These are phyloP conservation scores for Forbesichthys papilliferus DNA, from an alignment of 2,113 vertebrate genomes.

Conservation along the genomic window DNA sequence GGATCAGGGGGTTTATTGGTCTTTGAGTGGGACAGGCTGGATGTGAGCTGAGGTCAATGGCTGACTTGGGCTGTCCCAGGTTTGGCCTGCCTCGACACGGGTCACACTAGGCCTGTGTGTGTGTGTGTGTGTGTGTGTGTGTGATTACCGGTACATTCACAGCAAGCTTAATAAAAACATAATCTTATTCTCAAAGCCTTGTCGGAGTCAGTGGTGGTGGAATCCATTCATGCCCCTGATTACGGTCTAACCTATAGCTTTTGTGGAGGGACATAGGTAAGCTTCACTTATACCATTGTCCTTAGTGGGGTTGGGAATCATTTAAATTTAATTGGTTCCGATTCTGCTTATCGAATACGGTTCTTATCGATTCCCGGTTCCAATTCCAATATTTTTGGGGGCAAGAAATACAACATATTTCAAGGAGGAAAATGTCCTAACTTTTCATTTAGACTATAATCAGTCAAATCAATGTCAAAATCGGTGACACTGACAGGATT, in stretches of 20 bases:
- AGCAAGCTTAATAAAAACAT: background rate
- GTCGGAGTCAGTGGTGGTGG: constrained; percentile 46
- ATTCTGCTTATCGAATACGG: no score
- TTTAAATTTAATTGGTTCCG: no score
- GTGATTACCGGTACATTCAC: constrained; percentile 3
- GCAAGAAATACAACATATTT: no score
- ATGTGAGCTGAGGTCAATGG: background rate
- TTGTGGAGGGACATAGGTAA: constrained; percentile 17
- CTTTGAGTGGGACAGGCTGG: constrained; percentile 31
- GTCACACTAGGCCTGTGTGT: background rate
- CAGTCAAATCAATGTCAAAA: no score
- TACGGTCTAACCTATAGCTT: constrained; percentile 31
- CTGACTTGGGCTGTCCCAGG: background rate
- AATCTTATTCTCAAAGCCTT: constrained; percentile 27
- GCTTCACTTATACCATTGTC: constrained; percentile 5
- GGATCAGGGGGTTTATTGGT: constrained; percentile 42
- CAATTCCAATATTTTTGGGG: no score
- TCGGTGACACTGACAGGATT: no score
- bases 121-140: constrained; percentile 2
- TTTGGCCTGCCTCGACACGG: no score
- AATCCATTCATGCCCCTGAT: constrained; percentile 41
- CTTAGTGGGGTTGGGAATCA: no score
- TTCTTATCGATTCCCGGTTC: no score
- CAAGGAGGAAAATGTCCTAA: no score
- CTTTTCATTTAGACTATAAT: no score